Percentiles rank a stretch among this genome's conserved stretches.
Evolutionary conservation across 2,113 vertebrate genomes (phyloP).

Genomic region (Passerina amoena): DNA sequence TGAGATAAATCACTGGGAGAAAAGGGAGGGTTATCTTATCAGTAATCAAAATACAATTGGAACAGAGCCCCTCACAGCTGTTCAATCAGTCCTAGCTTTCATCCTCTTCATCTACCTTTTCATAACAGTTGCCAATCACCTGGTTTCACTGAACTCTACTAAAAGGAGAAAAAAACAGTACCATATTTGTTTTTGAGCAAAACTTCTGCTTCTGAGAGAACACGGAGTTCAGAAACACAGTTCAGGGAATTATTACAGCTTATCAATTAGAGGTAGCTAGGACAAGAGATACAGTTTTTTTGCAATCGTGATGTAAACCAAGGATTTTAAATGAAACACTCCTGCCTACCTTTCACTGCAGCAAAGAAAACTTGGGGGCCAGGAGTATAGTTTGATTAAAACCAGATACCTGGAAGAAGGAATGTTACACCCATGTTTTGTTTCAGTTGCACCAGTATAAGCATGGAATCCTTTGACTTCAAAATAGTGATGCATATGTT

Average conservation of each 20-base stretch:
- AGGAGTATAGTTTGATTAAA: slow-evolving; percentile 54
- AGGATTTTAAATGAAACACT: slow-evolving; percentile 56
- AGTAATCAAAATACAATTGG: slow-evolving; percentile 61
- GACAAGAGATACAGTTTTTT: slow-evolving; percentile 26
- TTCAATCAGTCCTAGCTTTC: slow-evolving; percentile 57
- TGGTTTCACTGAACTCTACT: not conserved
- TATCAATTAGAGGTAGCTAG: not conserved
- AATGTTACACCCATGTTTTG: slow-evolving; percentile 55
- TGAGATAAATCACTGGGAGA: slow-evolving; percentile 40
- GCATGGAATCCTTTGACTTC: slow-evolving; percentile 39
- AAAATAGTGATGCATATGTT: slow-evolving; percentile 57
- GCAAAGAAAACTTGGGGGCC: slow-evolving; percentile 16
- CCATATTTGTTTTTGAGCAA: not conserved
- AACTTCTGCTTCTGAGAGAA: not conserved
- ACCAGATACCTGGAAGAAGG: slow-evolving; percentile 49
- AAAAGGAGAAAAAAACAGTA: not conserved
- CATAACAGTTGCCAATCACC: slow-evolving; percentile 55
- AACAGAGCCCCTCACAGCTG: slow-evolving; percentile 56
- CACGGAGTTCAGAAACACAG: not conserved
- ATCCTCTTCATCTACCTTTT: slow-evolving; percentile 34
- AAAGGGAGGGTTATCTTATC: slow-evolving; percentile 59
- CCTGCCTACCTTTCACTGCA: slow-evolving; percentile 19
- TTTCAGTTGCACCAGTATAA: slow-evolving; percentile 53
- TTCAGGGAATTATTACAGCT: not conserved
- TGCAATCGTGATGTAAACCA: not conserved